Percentiles rank a stretch among this genome's conserved stretches.
Conservation (phyloP, 35 echinoderm and acorn worm genomes). For the Strongylocentrotus purpuratus region DNA sequence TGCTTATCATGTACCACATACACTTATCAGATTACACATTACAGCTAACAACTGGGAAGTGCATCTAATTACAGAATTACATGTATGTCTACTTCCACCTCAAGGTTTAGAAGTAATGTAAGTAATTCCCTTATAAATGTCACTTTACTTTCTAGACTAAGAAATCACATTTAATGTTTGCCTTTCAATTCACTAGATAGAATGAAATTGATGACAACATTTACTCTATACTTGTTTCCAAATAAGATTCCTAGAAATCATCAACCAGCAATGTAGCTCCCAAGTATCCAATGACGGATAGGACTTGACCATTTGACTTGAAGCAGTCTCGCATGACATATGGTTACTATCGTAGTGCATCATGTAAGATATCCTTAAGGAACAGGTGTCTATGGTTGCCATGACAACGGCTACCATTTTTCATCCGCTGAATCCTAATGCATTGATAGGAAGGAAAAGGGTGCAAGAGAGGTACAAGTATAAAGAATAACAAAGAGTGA, state of each 20-base stretch:
- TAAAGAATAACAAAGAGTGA: not conserved
- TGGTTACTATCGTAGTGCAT: not conserved
- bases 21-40: not conserved
- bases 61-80: not conserved
- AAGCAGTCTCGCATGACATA: not conserved
- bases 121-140: not conserved
- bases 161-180: not conserved
- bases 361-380: not conserved
- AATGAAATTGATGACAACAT: not conserved
- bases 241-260: not conserved
- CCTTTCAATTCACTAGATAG: not conserved
- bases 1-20: no score
- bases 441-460: not conserved
- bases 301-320: not conserved
- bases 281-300: not conserved
- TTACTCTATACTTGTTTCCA: not conserved
- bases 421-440: slow-evolving; percentile 35
- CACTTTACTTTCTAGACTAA: not conserved
- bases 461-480: not conserved
- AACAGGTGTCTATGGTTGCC: not conserved
- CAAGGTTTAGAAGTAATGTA: not conserved
- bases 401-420: slow-evolving; percentile 36
- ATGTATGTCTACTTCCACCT: not conserved
- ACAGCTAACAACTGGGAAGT: not conserved
- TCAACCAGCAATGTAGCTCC: not conserved